A percentile compares a stretch with the other conserved stretches of the same genome.
Conservation (phyloP, 1,140 invertebrate species). For the Andricus grossulariae region DNA sequence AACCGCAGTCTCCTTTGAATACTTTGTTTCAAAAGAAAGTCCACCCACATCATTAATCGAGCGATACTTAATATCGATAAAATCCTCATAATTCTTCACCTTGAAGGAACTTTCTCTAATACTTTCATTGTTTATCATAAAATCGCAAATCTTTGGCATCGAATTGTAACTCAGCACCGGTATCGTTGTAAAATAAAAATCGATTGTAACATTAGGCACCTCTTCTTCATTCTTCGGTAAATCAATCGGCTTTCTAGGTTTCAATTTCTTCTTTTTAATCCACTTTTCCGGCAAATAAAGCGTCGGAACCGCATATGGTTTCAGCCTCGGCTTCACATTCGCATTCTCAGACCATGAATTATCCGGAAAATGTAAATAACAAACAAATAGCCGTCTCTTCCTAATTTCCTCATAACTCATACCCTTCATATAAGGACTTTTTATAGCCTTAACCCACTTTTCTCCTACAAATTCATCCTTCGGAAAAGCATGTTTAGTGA, state of each 20-base stretch:
- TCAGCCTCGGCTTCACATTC: not conserved
- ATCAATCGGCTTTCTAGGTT: not conserved
- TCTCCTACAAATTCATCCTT: not conserved
- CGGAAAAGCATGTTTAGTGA: not conserved
- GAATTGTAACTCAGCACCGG: not conserved
- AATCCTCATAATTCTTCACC: not conserved
- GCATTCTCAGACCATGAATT: not conserved
- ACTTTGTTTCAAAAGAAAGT: not conserved
- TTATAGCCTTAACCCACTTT: constrained; percentile 8
- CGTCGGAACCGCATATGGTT: not conserved
- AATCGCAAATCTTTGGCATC: constrained; percentile 1
- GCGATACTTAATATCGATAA: not conserved
- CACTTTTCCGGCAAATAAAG: not conserved
- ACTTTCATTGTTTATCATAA: not conserved
- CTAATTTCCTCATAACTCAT: not conserved
- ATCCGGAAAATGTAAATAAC: constrained; percentile 12
- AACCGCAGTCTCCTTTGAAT: not conserved
- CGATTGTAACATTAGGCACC: not conserved
- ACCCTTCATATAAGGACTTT: not conserved
- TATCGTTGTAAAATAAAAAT: not conserved
- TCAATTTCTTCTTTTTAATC: not conserved
- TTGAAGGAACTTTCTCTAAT: constrained; percentile 1
- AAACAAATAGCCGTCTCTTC: not conserved
- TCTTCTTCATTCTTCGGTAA: not conserved
- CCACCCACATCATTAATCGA: constrained; percentile 9